Evolutionary conservation across 2,888 invertebrate species (phyloP).

Genomic region (Athetis lepigone): DNA sequence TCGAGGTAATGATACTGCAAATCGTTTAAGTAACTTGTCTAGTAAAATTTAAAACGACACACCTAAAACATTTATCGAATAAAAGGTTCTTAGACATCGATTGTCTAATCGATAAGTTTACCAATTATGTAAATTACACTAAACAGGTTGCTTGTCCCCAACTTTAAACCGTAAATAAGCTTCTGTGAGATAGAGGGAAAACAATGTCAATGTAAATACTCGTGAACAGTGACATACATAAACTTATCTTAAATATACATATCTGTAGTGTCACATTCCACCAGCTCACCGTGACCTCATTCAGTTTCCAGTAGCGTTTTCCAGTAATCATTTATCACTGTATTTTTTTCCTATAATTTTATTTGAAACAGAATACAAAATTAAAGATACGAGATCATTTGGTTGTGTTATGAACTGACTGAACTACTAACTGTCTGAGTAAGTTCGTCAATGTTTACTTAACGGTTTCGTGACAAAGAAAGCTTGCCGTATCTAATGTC

Average conservation of each 20-base stretch:
- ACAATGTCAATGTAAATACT: constrained; percentile 20
- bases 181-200: not conserved
- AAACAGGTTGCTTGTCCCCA: not conserved
- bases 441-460: constrained; percentile 33
- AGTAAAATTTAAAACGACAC: constrained; percentile 5
- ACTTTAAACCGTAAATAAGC: constrained; percentile 1
- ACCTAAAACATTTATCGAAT: not conserved
- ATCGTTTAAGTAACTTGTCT: constrained; percentile 16
- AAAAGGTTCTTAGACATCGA: not conserved
- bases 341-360: constrained; percentile 6
- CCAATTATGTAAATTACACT: not conserved
- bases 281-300: constrained; percentile 57
- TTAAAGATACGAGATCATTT: not conserved
- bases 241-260: constrained; percentile 51
- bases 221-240: constrained; percentile 38
- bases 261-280: constrained; percentile 40
- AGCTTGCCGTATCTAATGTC: constrained; percentile 52
- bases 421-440: constrained; percentile 11
- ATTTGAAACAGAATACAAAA: not conserved
- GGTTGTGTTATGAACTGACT: not conserved
- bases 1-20: not conserved
- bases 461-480: constrained; percentile 60
- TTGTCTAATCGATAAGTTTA: not conserved
- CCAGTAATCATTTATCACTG: constrained; percentile 44
- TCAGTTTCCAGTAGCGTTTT: constrained; percentile 54